These are phyloP conservation scores for Grammomys dolichurus DNA, from an alignment of 2,113 vertebrate species.

Conservation along the genomic window DNA sequence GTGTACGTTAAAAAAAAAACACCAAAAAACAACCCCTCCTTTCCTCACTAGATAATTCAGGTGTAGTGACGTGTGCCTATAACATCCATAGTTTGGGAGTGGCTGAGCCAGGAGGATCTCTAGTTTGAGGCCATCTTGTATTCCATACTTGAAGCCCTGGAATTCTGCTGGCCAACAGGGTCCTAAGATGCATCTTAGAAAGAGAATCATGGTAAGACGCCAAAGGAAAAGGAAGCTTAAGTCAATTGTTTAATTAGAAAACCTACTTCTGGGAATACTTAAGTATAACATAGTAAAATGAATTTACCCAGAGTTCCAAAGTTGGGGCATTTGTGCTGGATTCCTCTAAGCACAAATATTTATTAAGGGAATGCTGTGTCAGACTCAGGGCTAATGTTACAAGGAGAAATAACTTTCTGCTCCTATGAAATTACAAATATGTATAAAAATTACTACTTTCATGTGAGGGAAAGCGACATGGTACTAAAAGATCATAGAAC, in stretches of 20 bases:
- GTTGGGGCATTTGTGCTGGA: background rate
- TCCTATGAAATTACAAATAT: constrained; percentile 9
- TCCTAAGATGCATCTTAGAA: background rate
- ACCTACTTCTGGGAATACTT: background rate
- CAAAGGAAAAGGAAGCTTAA: background rate
- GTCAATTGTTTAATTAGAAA: background rate
- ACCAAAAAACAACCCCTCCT: background rate
- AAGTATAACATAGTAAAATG: constrained; percentile 4
- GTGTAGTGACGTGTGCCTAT: background rate
- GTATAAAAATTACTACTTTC: background rate
- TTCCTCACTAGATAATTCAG: background rate
- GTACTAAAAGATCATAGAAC: background rate
- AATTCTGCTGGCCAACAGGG: background rate
- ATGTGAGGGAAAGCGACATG: background rate
- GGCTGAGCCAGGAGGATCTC: background rate
- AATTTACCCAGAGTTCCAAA: constrained; percentile 9
- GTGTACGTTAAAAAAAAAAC: background rate
- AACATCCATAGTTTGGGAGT: background rate
- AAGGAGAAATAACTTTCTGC: background rate
- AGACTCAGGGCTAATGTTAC: background rate
- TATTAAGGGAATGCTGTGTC: background rate
- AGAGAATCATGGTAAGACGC: background rate
- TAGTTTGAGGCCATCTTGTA: background rate
- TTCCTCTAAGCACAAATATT: constrained; percentile 31
- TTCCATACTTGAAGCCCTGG: background rate